Evolutionary conservation across 2,888 invertebrate genomes (phyloP), one percentile per base, ranked within the genome.

Genomic region (Lasius fuliginosus): DNA sequence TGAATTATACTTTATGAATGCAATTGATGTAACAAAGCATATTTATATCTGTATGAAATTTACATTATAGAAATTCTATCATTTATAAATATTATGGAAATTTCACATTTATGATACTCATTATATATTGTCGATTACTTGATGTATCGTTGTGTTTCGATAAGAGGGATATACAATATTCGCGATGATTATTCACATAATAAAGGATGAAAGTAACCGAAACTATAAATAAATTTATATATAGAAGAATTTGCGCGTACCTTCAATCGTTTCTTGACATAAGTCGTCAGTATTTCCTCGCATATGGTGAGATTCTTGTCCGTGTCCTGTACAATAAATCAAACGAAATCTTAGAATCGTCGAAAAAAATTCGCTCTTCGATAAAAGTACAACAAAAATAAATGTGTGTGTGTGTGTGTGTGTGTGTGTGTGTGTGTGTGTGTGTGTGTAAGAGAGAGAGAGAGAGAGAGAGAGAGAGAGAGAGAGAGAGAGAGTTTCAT

Each of bases 291-390:
- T 79, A 94, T 92, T 86, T 93, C 91, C 71, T 94, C 94, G 86
- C 93, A 94, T 62, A 90, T 86, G 33, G 92, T 93, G 62, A 94
- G 85, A 74, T 94, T 94, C 83, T 85, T 90, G 62, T 94, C 93
- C 15, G 93, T 94, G 23, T 92, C 92, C 92, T 92, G 77, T 5
- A n/a, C 18, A 88, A 83, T 53, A 65, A 73, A 73, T n/a, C 11
- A 27, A 71, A 40, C 12, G 2, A 27, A 36, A 36, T 60, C 4
- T 60, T 81, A 81, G 49, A 27, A 60, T 46, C 6, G 6, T 71
- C 5, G 0, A 49, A 27, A 40, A 49, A 6, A 8, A 56, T 18
- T 33, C 18, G 8, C 6, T 36, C 36, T 33, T 60, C 84, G 12
- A 40, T 23, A 23, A 77, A 42, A 53, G 15, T 53, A 53, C 6